Evolutionary conservation across 2,797 vertebrate genomes (phyloP).

Genomic region (Triplophysa bombifrons): DNA sequence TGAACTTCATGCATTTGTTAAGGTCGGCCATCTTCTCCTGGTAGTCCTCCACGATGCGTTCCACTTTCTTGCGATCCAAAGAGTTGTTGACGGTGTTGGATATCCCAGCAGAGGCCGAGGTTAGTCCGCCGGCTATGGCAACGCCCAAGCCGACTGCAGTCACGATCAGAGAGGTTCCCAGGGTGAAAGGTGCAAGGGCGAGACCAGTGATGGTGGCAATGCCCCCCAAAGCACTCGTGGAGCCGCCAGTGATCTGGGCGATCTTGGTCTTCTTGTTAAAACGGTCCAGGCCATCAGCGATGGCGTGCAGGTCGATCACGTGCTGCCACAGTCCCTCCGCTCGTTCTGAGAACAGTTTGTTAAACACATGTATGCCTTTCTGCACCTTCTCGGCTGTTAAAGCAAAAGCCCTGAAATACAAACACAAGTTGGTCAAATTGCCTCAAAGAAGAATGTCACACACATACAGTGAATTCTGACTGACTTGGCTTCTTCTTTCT

Average conservation of each 20-base stretch:
- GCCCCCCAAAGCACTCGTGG: slow-evolving; percentile 77
- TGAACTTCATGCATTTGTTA: slow-evolving; percentile 76
- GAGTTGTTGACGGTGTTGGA: slow-evolving; percentile 79
- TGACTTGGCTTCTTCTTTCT: slow-evolving; percentile 80
- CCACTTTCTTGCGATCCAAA: slow-evolving; percentile 77
- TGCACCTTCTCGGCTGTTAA: slow-evolving; percentile 77
- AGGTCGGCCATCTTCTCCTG: slow-evolving; percentile 77
- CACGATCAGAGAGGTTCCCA: slow-evolving; percentile 77
- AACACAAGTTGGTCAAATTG: background rate
- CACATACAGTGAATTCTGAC: slow-evolving; percentile 20
- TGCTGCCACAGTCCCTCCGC: slow-evolving; percentile 80
- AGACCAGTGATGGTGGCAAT: slow-evolving; percentile 77
- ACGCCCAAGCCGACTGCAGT: slow-evolving; percentile 75
- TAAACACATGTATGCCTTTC: slow-evolving; percentile 79
- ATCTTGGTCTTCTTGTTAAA: slow-evolving; percentile 82
- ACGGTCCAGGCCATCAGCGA: slow-evolving; percentile 75
- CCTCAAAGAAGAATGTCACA: too few species aligned
- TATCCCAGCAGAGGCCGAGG: slow-evolving; percentile 75
- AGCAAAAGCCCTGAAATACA: slow-evolving; percentile 71
- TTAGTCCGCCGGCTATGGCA: slow-evolving; percentile 74
- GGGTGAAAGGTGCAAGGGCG: slow-evolving; percentile 74
- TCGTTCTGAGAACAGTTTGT: slow-evolving; percentile 78
- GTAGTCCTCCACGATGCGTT: slow-evolving; percentile 77
- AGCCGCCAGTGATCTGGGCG: slow-evolving; percentile 77
- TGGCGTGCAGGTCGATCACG: slow-evolving; percentile 74